phyloP scores from a whole-genome alignment of 2,113 vertebrate species.

The Eclectus roratus region DNA sequence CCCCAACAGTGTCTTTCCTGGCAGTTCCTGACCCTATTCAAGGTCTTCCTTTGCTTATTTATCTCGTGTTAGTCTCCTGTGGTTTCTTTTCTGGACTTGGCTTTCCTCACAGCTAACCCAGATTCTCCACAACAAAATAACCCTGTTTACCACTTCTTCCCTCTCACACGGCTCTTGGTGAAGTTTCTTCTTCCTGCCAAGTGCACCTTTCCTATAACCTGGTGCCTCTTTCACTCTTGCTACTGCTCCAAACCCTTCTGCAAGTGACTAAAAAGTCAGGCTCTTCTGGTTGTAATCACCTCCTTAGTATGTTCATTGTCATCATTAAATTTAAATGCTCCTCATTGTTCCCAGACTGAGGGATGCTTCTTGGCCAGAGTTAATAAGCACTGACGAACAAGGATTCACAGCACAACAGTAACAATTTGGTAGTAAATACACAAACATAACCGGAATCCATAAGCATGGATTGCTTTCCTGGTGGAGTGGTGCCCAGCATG shows the following conservation, averaged over 20 bases:
- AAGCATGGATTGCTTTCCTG: not conserved
- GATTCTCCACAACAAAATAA: not conserved
- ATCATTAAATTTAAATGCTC: not conserved
- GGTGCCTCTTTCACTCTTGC: not conserved
- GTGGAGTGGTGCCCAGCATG: not conserved
- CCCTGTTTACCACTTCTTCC: not conserved
- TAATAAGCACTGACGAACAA: not conserved
- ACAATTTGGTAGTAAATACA: not conserved
- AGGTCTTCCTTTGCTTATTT: not conserved
- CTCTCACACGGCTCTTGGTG: fast-evolving
- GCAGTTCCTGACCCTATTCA: not conserved
- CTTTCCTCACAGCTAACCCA: not conserved
- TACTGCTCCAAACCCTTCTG: not conserved
- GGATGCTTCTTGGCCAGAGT: not conserved
- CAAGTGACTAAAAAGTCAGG: not conserved
- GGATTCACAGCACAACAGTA: not conserved
- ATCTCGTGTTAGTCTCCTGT: not conserved
- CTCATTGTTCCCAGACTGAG: not conserved
- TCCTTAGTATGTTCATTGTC: not conserved
- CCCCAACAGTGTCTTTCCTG: not conserved
- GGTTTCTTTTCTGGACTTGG: not conserved
- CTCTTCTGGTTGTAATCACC: not conserved
- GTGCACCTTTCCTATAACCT: not conserved
- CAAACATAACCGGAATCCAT: not conserved
- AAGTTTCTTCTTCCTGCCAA: not conserved